Evolutionary conservation across 2,797 vertebrate genomes (phyloP), one percentile per base, ranked within the genome.

Genomic region (Tangara arthus): DNA sequence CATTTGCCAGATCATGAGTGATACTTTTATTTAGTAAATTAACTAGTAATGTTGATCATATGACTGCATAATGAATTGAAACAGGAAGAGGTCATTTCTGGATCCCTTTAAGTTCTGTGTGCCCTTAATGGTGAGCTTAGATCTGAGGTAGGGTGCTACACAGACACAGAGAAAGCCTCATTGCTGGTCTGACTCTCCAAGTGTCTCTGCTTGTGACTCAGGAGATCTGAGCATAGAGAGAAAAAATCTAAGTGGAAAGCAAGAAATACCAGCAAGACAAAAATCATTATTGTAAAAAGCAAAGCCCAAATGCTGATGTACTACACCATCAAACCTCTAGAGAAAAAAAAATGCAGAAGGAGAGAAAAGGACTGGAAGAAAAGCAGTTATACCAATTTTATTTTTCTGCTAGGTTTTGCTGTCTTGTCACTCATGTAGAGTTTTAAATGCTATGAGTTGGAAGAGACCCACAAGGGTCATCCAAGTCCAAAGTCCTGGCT

Each of bases 371-470:
- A 1, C 23, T 39, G 20, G 23, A 68, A 72, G 30, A 79, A 87
- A 82, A 60, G 12, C 16, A 42, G 7, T 77, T 90, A 44, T 3
- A 19, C 14, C 32, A 44, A 12, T 60, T 85, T 65, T 23, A 26
- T 37, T 89, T 71, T 93, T 82, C 55, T 89, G 8, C 23, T 66
- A 55, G 32, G 7, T 37, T 88, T 73, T 93, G 41, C n/a, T 68
- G 0, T 35, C 27, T 85, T 84, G n/a, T 65, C 27, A 24, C 9
- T 91, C 72, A 2, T 16, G 5, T 6, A 65, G n/a, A 32, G 19
- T 88, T 88, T 82, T 88, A 55, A 88, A 55, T 57, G 49, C 3
- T 0, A 0, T 50, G 42, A 30, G 12, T 63, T 63, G 28, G 28
- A 69, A 44, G 56, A 69, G 19, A 76, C 23, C 9, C 32, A 15